Percentiles rank a stretch among this genome's conserved stretches.
phyloP scores from a whole-genome alignment of 2,888 invertebrate species.

The Dynastes tityus region DNA sequence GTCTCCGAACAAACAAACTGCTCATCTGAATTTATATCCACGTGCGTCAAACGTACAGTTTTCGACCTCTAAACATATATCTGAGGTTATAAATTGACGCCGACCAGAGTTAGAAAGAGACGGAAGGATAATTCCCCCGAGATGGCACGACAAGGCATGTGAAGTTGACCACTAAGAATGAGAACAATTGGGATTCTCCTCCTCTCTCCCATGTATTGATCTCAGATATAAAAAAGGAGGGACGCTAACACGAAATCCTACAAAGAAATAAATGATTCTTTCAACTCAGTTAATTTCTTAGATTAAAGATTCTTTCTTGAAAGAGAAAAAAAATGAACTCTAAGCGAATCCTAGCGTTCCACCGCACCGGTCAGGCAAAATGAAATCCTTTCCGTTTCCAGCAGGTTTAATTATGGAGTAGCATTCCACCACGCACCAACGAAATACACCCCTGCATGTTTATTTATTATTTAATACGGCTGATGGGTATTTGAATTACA shows the following conservation, averaged over 20 bases:
- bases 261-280: constrained; percentile 57
- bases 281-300: constrained; percentile 56
- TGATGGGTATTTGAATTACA: constrained; percentile 43
- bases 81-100: constrained; percentile 43
- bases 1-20: constrained; percentile 13
- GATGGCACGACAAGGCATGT: constrained; percentile 58
- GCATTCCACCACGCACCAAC: constrained; percentile 1
- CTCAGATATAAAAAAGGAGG: constrained; percentile 53
- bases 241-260: constrained; percentile 55
- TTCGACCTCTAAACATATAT: constrained; percentile 32
- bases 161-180: constrained; percentile 56
- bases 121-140: constrained; percentile 45
- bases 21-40: constrained; percentile 28
- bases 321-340: constrained; percentile 40
- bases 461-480: constrained; percentile 38
- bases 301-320: constrained; percentile 54
- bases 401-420: constrained; percentile 42
- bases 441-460: constrained; percentile 19
- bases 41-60: constrained; percentile 12
- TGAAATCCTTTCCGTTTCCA: constrained; percentile 29
- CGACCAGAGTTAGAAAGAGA: constrained; percentile 14
- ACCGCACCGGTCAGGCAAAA: constrained; percentile 19
- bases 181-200: constrained; percentile 59
- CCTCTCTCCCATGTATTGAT: constrained; percentile 57
- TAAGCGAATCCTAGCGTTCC: constrained; percentile 37